phyloP scores from a whole-genome alignment of 2,113 vertebrate species.

The Prinia subflava region DNA sequence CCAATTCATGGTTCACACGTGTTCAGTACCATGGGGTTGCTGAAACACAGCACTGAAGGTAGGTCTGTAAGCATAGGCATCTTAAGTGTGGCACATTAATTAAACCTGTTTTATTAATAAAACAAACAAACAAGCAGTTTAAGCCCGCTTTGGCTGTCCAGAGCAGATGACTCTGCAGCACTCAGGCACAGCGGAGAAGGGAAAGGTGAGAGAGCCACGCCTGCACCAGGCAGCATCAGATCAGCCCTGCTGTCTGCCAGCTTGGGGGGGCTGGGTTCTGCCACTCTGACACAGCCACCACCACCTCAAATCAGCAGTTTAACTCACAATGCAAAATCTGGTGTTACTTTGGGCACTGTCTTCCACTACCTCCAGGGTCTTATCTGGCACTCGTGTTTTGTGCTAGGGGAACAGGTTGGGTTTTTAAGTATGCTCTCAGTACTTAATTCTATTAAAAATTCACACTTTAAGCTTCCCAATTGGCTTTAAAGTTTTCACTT shows the following conservation, averaged over 20 bases:
- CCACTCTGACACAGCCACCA: not conserved
- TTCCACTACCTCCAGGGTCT: not conserved
- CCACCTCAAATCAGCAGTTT: not conserved
- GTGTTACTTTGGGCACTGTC: not conserved
- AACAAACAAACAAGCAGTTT: not conserved
- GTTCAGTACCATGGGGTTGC: not conserved
- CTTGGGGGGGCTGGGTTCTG: not conserved
- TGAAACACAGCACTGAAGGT: not conserved
- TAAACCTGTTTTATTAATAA: not conserved
- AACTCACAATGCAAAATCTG: not conserved
- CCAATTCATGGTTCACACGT: not conserved
- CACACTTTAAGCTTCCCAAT: not conserved
- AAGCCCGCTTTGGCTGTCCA: not conserved
- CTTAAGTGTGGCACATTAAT: not conserved
- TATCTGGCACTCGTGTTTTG: not conserved
- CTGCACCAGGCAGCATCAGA: no score
- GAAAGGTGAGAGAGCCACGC: not conserved
- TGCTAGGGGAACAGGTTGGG: not conserved
- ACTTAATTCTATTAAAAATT: not conserved
- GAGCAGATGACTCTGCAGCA: not conserved
- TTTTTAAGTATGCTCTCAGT: not conserved
- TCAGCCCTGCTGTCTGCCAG: not conserved
- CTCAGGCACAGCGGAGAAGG: rapidly evolving
- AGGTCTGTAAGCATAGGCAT: not conserved
- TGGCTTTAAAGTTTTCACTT: not conserved